These are phyloP conservation scores for Drosophila ficusphila DNA, from an alignment of 1,140 invertebrate genomes.

Conservation along the genomic window DNA sequence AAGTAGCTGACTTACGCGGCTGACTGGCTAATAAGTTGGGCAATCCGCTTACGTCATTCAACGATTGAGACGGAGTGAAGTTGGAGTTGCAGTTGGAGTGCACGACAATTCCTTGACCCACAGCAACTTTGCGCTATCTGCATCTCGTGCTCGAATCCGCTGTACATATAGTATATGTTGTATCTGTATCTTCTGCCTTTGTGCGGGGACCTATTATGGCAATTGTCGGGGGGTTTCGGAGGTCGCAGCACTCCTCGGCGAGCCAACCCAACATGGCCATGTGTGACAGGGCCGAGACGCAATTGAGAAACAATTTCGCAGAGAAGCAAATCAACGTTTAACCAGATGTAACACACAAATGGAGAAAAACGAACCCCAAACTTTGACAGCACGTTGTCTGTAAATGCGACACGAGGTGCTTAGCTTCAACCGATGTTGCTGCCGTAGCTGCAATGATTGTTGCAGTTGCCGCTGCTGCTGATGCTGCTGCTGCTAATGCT, in stretches of 20 bases:
- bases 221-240: slow-evolving; percentile 37
- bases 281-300: slow-evolving; percentile 48
- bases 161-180: slow-evolving; percentile 19
- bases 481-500: too few species aligned
- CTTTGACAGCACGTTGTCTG: slow-evolving; percentile 71
- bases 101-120: slow-evolving; percentile 50
- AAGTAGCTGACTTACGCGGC: slow-evolving; percentile 1
- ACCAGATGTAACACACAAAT: slow-evolving; percentile 13
- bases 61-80: not conserved
- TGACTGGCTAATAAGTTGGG: slow-evolving; percentile 28
- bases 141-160: slow-evolving; percentile 21
- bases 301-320: slow-evolving; percentile 76
- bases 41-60: slow-evolving; percentile 32
- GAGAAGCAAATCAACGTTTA: slow-evolving; percentile 75
- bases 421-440: slow-evolving; percentile 43
- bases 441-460: slow-evolving; percentile 4
- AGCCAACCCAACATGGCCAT: slow-evolving; percentile 28
- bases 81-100: not conserved
- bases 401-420: slow-evolving; percentile 80
- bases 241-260: slow-evolving; percentile 19
- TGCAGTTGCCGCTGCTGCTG: slow-evolving; percentile 36
- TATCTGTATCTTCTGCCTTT: slow-evolving; percentile 22
- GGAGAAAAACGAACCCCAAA: slow-evolving; percentile 11
- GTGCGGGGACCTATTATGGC: slow-evolving; percentile 63
- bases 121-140: slow-evolving; percentile 30